Evolutionary conservation across 2,113 vertebrate species (phyloP).

Genomic region (Thymallus thymallus): DNA sequence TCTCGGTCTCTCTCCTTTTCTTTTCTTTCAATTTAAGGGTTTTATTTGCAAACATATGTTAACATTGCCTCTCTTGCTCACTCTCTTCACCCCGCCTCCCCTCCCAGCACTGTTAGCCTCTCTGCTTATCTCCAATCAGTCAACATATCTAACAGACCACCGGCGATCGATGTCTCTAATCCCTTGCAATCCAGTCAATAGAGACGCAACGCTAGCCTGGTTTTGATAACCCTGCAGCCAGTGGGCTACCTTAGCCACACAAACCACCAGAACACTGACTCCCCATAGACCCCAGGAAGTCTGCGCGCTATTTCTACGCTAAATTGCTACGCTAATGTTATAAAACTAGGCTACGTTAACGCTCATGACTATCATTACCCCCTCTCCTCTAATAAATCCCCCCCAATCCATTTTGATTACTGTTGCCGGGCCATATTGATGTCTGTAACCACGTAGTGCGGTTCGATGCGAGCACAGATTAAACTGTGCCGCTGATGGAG

Average conservation of each 20-base stretch:
- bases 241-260: constrained; percentile 15
- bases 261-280: not conserved
- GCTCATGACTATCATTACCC: not conserved
- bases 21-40: too few relatives aligned
- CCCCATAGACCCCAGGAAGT: constrained; percentile 23
- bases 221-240: constrained; percentile 45
- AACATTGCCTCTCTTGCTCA: too few relatives aligned
- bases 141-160: constrained; percentile 39
- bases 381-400: not conserved
- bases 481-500: constrained; percentile 20
- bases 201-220: constrained; percentile 40
- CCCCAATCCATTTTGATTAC: not conserved
- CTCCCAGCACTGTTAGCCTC: constrained; percentile 42
- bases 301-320: not conserved
- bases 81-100: not conserved
- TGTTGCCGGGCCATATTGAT: constrained; percentile 19
- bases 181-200: constrained; percentile 60
- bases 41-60: too few relatives aligned
- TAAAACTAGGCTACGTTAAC: not conserved
- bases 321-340: not conserved
- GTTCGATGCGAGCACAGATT: constrained; percentile 24
- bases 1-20: too few relatives aligned
- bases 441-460: not conserved
- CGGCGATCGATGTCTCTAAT: constrained; percentile 57
- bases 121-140: constrained; percentile 54